Evolutionary conservation across 2,888 invertebrate species (phyloP).

Genomic region (Philereme vetulata): DNA sequence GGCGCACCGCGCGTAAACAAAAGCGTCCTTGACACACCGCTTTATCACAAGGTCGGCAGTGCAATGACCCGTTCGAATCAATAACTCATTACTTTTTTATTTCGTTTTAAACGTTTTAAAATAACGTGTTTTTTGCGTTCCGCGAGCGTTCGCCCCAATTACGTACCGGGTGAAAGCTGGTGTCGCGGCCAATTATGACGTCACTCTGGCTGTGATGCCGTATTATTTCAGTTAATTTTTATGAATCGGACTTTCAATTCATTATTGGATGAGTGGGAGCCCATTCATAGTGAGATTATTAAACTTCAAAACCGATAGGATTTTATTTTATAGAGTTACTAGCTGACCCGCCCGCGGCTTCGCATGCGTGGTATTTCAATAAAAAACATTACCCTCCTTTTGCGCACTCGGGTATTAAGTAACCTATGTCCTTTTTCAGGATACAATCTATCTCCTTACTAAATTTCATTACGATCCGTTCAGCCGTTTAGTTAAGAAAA

Average conservation of each 20-base stretch:
- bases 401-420: too few species aligned
- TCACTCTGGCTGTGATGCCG: constrained; percentile 38
- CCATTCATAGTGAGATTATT: constrained; percentile 21
- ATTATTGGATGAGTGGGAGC: constrained; percentile 20
- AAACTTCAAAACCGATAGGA: constrained; percentile 6
- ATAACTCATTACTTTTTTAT: constrained; percentile 74
- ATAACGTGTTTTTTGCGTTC: constrained; percentile 62
- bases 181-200: constrained; percentile 56
- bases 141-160: constrained; percentile 47
- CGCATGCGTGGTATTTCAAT: too few species aligned
- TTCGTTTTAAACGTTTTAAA: constrained; percentile 66
- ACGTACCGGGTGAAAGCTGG: constrained; percentile 52
- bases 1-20: constrained; percentile 51
- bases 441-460: too few species aligned
- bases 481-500: too few species aligned
- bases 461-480: too few species aligned
- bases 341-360: too few species aligned
- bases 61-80: constrained; percentile 60
- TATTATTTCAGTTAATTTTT: constrained; percentile 42
- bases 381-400: too few species aligned
- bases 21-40: constrained; percentile 59
- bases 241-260: constrained; percentile 39
- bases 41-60: constrained; percentile 50
- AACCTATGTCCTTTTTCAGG: too few species aligned
- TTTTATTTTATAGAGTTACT: too few species aligned